Conservation (phyloP, 2,113 vertebrate genomes). For the Pseudolaguvia tuberculata region DNA sequence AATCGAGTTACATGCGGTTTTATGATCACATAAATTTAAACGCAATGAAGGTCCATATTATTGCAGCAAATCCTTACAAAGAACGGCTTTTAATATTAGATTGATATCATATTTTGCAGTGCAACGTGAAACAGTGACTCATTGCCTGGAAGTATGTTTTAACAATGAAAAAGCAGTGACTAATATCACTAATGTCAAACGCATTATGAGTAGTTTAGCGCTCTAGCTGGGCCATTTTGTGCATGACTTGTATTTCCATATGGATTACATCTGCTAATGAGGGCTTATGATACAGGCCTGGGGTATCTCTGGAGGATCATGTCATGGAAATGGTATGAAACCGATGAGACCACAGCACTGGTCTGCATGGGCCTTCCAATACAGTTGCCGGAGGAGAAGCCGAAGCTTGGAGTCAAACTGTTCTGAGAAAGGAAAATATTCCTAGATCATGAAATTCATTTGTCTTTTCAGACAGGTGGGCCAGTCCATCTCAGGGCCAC, state of each 20-base stretch:
- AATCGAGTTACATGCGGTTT: neutral
- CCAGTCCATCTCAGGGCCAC: no score
- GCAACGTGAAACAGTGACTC: neutral
- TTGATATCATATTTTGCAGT: neutral
- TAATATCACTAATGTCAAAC: slow-evolving; percentile 1
- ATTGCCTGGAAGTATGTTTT: slow-evolving; percentile 2
- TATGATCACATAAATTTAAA: neutral
- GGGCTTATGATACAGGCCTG: slow-evolving; percentile 44
- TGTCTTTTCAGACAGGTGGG: no score
- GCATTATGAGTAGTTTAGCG: neutral
- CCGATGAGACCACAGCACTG: slow-evolving; percentile 33
- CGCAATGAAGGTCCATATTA: neutral
- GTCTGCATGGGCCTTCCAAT: slow-evolving; percentile 27
- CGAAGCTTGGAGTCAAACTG: neutral
- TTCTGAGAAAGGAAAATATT: slow-evolving; percentile 27
- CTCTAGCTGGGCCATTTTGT: slow-evolving; percentile 29
- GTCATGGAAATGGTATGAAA: slow-evolving; percentile 46
- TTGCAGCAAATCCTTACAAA: neutral
- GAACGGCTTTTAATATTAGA: slow-evolving; percentile 9
- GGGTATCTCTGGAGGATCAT: slow-evolving; percentile 34
- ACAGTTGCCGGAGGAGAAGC: slow-evolving; percentile 7
- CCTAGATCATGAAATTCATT: slow-evolving; percentile 31
- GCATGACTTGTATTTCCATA: slow-evolving; percentile 54
- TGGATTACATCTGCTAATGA: slow-evolving; percentile 58
- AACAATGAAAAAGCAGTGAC: slow-evolving; percentile 4